These are phyloP conservation scores for Uloborus plumipes DNA, from an alignment of 2,888 invertebrate species.

Conservation along the genomic window DNA sequence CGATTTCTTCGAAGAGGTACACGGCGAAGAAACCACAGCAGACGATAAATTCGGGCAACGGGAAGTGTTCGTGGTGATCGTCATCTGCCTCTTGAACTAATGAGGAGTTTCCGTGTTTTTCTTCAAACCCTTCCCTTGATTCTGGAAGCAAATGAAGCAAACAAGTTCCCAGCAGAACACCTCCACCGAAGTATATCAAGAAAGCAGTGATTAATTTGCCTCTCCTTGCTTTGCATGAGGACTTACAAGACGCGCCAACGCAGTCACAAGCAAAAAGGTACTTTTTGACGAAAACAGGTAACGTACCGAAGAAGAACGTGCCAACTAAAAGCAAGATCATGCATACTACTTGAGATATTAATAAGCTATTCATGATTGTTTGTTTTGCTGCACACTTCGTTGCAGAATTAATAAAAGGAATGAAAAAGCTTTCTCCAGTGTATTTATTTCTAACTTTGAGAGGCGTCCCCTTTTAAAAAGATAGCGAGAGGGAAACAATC, in stretches of 20 bases:
- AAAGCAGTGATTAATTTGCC: slow-evolving; percentile 49
- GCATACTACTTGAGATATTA: slow-evolving; percentile 24
- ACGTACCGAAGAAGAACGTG: slow-evolving; percentile 35
- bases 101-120: not conserved
- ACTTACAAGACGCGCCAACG: slow-evolving; percentile 10
- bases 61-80: slow-evolving; percentile 72
- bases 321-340: slow-evolving; percentile 51
- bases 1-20: slow-evolving; percentile 82
- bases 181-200: slow-evolving; percentile 83
- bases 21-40: slow-evolving; percentile 83
- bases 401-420: too few species aligned
- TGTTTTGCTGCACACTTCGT: not conserved
- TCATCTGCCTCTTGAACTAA: not conserved
- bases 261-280: slow-evolving; percentile 42
- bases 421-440: too few species aligned
- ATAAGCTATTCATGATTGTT: slow-evolving; percentile 1
- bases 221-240: slow-evolving; percentile 18
- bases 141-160: slow-evolving; percentile 86
- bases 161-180: slow-evolving; percentile 84
- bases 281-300: slow-evolving; percentile 33
- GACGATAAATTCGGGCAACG: slow-evolving; percentile 80
- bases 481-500: too few species aligned
- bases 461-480: too few species aligned
- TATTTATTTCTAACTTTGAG: too few species aligned
- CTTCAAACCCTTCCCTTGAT: slow-evolving; percentile 79